Evolutionary conservation across 2,113 vertebrate species (phyloP).

Genomic region (Rana temporaria): DNA sequence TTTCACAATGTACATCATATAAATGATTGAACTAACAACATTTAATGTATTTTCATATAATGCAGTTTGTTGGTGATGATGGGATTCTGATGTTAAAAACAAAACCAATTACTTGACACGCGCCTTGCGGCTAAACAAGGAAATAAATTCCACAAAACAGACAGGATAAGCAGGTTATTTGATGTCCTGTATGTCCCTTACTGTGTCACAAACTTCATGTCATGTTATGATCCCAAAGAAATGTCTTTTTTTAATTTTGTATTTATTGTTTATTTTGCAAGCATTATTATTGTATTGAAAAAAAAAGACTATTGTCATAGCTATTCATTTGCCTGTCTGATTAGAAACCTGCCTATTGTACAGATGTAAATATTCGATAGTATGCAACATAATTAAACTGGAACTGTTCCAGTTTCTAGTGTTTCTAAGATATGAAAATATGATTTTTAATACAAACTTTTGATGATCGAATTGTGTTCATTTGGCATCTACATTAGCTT

Average conservation of each 20-base stretch:
- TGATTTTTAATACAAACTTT: conserved; percentile 24
- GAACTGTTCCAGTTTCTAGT: conserved; percentile 28
- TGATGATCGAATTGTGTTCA: not conserved
- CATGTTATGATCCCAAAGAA: conserved; percentile 36
- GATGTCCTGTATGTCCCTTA: conserved; percentile 10
- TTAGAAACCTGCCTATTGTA: conserved; percentile 27
- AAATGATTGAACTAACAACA: not conserved
- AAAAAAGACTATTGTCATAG: conserved; percentile 36
- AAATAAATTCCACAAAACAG: not conserved
- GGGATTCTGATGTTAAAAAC: not conserved
- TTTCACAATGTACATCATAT: not conserved
- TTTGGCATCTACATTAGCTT: not conserved
- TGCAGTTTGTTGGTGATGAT: not conserved
- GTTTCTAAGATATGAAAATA: conserved; percentile 26
- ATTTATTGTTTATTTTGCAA: conserved; percentile 27
- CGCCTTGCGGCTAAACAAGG: not conserved
- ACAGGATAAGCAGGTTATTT: conserved; percentile 14
- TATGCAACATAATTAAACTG: conserved; percentile 41
- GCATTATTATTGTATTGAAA: conserved; percentile 9
- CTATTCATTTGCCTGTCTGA: conserved; percentile 36
- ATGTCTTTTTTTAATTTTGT: not conserved
- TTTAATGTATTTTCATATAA: not conserved
- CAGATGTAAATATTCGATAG: conserved; percentile 38
- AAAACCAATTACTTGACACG: not conserved
- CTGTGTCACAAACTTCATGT: conserved; percentile 29